phyloP scores from a whole-genome alignment of 2,797 vertebrate species.

The Telmatherina bonti region DNA sequence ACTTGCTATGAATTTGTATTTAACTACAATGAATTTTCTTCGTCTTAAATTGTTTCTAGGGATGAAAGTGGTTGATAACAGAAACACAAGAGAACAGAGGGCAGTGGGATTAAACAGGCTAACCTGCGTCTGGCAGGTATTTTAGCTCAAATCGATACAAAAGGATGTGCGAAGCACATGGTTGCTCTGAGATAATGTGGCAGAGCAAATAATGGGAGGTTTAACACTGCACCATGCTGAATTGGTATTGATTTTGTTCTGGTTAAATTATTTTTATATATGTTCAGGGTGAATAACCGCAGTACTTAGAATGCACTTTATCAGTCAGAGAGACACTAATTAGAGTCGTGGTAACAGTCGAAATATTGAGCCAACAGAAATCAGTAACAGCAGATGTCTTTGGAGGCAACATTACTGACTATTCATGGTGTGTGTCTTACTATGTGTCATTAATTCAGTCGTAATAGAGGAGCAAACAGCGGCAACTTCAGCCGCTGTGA shows the following conservation, averaged over 20 bases:
- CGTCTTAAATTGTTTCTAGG: not conserved
- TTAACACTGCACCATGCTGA: constrained; percentile 26
- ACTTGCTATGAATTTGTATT: not conserved
- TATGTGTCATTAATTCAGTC: constrained; percentile 16
- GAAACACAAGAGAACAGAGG: constrained; percentile 5
- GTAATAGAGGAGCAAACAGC: constrained; percentile 4
- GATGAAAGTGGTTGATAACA: constrained; percentile 4
- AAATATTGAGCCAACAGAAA: constrained; percentile 28
- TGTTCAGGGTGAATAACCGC: constrained; percentile 22
- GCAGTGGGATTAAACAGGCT: constrained; percentile 15
- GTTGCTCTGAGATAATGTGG: constrained; percentile 26
- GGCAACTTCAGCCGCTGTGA: not conserved
- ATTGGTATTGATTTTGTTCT: constrained; percentile 46
- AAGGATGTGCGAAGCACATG: constrained; percentile 19
- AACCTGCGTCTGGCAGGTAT: constrained; percentile 1
- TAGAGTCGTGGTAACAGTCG: constrained; percentile 11
- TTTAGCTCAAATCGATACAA: constrained; percentile 29
- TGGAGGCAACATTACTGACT: not conserved
- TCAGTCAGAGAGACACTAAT: constrained; percentile 38
- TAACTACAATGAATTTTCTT: not conserved
- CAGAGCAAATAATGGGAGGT: constrained; percentile 11
- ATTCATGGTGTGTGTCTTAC: constrained; percentile 4
- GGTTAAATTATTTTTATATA: constrained; percentile 33
- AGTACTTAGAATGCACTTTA: constrained; percentile 26
- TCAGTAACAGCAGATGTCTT: constrained; percentile 26